Evolutionary conservation across 2,888 invertebrate genomes (phyloP).

Genomic region (Lycia hirtaria): DNA sequence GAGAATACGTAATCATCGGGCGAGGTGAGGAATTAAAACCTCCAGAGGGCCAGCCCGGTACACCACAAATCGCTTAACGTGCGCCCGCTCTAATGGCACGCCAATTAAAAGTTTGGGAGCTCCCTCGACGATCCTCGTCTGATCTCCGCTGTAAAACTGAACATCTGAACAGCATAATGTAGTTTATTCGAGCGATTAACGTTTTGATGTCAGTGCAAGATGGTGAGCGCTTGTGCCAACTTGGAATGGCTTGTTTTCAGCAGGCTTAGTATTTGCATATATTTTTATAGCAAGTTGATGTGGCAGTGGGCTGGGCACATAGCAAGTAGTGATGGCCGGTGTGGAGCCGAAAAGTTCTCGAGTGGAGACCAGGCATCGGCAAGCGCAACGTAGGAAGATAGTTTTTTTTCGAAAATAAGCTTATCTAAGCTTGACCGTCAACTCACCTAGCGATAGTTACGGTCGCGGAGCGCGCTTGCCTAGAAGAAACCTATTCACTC

Average conservation of each 20-base stretch:
- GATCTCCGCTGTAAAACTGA: constrained; percentile 81
- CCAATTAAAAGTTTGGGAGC: constrained; percentile 84
- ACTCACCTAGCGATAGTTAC: too few relatives aligned
- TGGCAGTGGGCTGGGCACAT: too few relatives aligned
- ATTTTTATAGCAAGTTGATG: not conserved
- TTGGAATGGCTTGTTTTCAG: constrained; percentile 21
- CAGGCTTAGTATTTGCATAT: not conserved
- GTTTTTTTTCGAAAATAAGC: too few relatives aligned
- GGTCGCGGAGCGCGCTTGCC: too few relatives aligned
- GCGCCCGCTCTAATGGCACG: constrained; percentile 83
- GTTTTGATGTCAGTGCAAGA: constrained; percentile 72
- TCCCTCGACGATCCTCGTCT: constrained; percentile 70
- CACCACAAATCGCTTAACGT: constrained; percentile 85
- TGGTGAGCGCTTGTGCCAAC: constrained; percentile 44
- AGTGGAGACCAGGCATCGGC: too few relatives aligned
- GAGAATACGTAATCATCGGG: constrained; percentile 48
- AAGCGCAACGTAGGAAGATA: too few relatives aligned
- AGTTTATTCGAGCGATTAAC: constrained; percentile 77
- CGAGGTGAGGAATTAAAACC: constrained; percentile 79
- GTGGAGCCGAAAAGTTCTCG: too few relatives aligned
- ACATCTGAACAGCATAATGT: constrained; percentile 77
- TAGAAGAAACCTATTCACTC: too few relatives aligned
- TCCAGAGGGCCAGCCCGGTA: constrained; percentile 76
- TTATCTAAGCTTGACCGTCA: too few relatives aligned
- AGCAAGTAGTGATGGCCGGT: too few relatives aligned